Conservation (phyloP, 2,888 invertebrate species). For the Cephus rjabovi region DNA sequence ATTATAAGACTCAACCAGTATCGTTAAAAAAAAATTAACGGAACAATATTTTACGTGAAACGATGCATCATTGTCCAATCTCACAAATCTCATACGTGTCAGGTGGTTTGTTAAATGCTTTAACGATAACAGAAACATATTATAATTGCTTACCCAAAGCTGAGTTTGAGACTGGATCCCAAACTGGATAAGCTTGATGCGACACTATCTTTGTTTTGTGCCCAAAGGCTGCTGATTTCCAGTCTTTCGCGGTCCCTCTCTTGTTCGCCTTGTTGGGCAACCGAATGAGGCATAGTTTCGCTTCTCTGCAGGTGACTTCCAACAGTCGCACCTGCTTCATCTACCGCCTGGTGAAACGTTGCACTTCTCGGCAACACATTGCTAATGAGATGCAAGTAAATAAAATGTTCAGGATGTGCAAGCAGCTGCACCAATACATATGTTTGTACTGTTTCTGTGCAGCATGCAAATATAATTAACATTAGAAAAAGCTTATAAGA, state of each 20-base stretch:
- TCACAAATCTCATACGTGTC: neutral
- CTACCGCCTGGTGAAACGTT: constrained; percentile 64
- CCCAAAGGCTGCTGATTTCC: constrained; percentile 62
- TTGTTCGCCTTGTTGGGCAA: constrained; percentile 60
- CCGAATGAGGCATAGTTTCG: constrained; percentile 64
- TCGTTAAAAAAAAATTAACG: neutral
- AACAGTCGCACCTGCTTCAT: constrained; percentile 50
- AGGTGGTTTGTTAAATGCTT: neutral
- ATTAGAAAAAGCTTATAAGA: neutral
- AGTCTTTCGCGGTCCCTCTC: constrained; percentile 61
- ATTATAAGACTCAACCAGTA: neutral
- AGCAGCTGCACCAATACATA: neutral
- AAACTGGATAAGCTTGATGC: constrained; percentile 83
- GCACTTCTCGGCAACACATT: constrained; percentile 63
- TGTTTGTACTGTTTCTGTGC: neutral
- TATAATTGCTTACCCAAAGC: constrained; percentile 77
- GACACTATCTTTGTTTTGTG: constrained; percentile 68
- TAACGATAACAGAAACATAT: neutral
- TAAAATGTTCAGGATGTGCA: neutral
- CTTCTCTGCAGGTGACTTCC: constrained; percentile 59
- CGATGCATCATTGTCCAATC: neutral
- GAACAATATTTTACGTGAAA: neutral
- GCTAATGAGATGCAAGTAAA: constrained; percentile 29
- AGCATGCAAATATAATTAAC: neutral
- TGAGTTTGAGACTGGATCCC: constrained; percentile 85